Conservation (phyloP, 2,113 vertebrate species). For the Cyprinodon tularosa region DNA sequence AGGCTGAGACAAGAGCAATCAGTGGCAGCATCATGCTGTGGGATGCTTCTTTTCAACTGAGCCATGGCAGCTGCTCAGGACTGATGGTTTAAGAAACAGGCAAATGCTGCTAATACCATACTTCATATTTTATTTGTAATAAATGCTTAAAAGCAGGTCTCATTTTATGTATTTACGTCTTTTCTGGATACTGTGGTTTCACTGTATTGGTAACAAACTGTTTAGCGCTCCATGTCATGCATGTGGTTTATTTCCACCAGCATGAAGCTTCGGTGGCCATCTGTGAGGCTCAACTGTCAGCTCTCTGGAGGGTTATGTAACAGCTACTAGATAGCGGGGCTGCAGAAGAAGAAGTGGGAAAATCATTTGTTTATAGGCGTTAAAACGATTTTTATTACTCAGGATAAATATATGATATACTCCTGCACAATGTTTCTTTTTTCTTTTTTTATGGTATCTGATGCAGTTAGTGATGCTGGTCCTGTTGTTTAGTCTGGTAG, state of each 20-base stretch:
- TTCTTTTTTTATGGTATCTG: too few species aligned
- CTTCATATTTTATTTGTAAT: neutral
- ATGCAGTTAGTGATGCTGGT: too few species aligned
- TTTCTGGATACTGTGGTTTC: neutral
- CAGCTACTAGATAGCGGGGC: conserved; percentile 26
- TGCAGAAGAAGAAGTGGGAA: conserved; percentile 21
- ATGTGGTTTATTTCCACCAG: conserved; percentile 9
- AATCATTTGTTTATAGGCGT: conserved; percentile 32
- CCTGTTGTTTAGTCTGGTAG: too few species aligned
- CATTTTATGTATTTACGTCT: neutral
- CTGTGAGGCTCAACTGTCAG: conserved; percentile 42
- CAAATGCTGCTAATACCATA: too few species aligned
- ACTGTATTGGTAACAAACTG: neutral
- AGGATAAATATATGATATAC: neutral
- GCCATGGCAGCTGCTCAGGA: too few species aligned
- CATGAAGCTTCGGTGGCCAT: conserved; percentile 44
- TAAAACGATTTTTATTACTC: conserved; percentile 4
- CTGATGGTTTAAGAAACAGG: too few species aligned
- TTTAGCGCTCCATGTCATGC: conserved; percentile 7
- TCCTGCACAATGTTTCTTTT: neutral
- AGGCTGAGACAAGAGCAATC: too few species aligned
- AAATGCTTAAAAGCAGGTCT: neutral
- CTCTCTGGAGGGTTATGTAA: conserved; percentile 62
- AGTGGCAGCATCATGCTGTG: too few species aligned
- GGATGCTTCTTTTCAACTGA: too few species aligned